A percentile compares a stretch with the other conserved stretches of the same genome.
These are phyloP conservation scores for Phocoena phocoena DNA, from an alignment of 2,113 vertebrate genomes.

Conservation along the genomic window DNA sequence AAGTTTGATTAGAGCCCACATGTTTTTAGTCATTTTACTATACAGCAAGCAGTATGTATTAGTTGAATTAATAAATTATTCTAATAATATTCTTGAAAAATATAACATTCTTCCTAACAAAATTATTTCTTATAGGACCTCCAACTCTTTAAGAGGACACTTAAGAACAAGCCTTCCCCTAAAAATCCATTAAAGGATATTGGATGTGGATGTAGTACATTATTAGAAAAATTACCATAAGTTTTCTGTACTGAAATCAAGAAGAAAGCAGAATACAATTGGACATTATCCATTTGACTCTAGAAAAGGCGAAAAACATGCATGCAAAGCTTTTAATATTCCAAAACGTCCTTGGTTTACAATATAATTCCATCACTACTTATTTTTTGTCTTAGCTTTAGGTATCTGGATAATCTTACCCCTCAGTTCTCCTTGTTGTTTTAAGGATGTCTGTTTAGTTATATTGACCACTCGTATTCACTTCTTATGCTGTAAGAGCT, in stretches of 20 bases:
- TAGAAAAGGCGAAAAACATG: background rate
- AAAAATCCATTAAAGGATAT: background rate
- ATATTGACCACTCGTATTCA: background rate
- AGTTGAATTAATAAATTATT: background rate
- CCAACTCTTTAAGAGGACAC: background rate
- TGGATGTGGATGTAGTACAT: background rate
- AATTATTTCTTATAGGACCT: background rate
- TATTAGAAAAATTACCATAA: background rate
- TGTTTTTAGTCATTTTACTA: background rate
- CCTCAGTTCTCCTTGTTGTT: background rate
- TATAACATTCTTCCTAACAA: background rate
- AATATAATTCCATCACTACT: background rate
- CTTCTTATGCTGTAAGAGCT: background rate
- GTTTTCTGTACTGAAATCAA: background rate
- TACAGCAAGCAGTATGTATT: background rate
- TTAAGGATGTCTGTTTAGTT: background rate
- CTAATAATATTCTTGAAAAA: background rate
- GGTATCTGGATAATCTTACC: background rate
- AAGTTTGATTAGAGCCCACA: background rate
- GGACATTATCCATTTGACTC: background rate
- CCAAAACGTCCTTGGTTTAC: background rate
- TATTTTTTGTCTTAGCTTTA: background rate
- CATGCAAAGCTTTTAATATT: background rate
- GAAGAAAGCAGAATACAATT: background rate
- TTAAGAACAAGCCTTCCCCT: background rate